phyloP scores from a whole-genome alignment of 2,797 vertebrate species.

The Somateria mollissima region DNA sequence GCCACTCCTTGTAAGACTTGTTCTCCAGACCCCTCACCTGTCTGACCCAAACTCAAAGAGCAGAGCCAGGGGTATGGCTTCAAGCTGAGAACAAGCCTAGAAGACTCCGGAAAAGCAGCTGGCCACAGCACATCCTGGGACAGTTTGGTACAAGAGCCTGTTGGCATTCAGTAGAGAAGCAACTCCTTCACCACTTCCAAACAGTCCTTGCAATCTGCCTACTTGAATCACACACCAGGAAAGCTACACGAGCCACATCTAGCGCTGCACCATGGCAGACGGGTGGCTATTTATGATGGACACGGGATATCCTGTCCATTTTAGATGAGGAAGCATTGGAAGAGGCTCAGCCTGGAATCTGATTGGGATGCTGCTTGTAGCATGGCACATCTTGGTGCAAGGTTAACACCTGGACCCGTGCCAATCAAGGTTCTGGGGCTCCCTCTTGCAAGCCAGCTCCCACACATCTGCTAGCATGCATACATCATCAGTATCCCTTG shows the following conservation, averaged over 20 bases:
- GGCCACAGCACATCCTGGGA: rapidly evolving
- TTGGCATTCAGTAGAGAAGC: rapidly evolving
- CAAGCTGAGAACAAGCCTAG: not conserved
- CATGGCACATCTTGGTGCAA: not conserved
- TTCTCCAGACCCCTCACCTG: too few species aligned
- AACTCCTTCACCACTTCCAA: not conserved
- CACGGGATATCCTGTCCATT: not conserved
- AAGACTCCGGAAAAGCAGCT: not conserved
- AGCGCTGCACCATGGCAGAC: rapidly evolving
- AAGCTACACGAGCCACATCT: rapidly evolving
- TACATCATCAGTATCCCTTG: not conserved
- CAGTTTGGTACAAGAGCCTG: not conserved
- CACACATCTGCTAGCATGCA: not conserved
- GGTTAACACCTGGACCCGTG: not conserved
- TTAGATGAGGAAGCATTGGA: not conserved
- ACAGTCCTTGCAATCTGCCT: not conserved
- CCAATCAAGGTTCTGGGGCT: not conserved
- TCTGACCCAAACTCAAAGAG: not conserved
- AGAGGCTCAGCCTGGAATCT: not conserved
- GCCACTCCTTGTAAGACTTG: too few species aligned
- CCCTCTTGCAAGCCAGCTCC: not conserved
- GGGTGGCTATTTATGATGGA: rapidly evolving
- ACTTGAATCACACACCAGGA: not conserved
- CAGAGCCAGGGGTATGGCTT: not conserved
- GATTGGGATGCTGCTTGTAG: not conserved